Conservation (phyloP, 2,888 invertebrate genomes). For the Apodemia mormo region DNA sequence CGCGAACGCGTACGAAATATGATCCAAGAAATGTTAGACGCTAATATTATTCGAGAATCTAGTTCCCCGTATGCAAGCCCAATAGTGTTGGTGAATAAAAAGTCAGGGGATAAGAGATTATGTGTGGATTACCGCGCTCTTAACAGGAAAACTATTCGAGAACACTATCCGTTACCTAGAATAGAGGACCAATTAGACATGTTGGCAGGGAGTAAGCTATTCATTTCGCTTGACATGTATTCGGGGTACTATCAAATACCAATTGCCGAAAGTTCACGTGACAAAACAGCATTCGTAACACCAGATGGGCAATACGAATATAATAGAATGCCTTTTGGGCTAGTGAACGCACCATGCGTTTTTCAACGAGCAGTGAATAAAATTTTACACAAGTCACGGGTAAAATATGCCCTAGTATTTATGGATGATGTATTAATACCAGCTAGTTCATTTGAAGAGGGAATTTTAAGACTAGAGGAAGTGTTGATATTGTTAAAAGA, state of each 20-base stretch:
- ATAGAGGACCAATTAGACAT: conserved; percentile 21
- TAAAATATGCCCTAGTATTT: conserved; percentile 28
- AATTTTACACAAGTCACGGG: conserved; percentile 12
- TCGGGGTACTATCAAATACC: conserved; percentile 34
- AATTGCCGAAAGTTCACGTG: conserved; percentile 29
- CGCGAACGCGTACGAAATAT: background rate
- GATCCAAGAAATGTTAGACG: conserved; percentile 16
- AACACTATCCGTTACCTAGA: conserved; percentile 13
- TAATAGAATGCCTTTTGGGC: conserved; percentile 31
- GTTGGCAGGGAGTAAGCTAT: conserved; percentile 33
- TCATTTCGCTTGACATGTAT: conserved; percentile 37
- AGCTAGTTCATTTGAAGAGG: conserved; percentile 30
- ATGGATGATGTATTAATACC: conserved; percentile 44
- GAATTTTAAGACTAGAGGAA: conserved; percentile 31
- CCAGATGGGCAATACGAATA: no score
- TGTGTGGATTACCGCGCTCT: conserved; percentile 17
- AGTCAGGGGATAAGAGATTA: conserved; percentile 23
- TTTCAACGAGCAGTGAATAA: conserved; percentile 30
- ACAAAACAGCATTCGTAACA: background rate
- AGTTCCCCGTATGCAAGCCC: conserved; percentile 26
- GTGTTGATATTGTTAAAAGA: conserved; percentile 27
- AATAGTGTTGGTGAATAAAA: conserved; percentile 36
- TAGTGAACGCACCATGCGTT: conserved; percentile 33
- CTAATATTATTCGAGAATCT: conserved; percentile 31
- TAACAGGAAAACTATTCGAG: conserved; percentile 6